Conservation (phyloP, 2,797 vertebrate species). For the Sebastolobus altivelis region DNA sequence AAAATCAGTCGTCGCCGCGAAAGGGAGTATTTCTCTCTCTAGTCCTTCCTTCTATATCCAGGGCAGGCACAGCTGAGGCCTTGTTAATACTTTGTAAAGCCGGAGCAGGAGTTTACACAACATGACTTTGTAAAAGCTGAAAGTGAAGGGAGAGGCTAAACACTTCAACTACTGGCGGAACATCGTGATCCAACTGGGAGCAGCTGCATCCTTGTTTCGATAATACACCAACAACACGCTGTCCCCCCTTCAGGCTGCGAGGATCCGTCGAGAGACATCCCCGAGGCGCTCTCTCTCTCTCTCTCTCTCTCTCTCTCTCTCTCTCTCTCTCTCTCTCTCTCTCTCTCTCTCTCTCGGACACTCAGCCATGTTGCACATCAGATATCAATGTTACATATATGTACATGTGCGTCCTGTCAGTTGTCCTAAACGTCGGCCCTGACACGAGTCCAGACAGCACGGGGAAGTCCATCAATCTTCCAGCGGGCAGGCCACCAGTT, state of each 20-base stretch:
- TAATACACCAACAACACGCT: constrained; percentile 42
- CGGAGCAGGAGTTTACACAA: constrained; percentile 58
- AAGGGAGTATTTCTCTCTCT: neutral
- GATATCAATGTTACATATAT: neutral
- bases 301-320: neutral
- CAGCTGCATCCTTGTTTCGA: constrained; percentile 69
- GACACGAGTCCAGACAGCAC: constrained; percentile 32
- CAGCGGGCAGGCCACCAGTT: constrained; percentile 16
- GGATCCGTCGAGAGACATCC: constrained; percentile 41
- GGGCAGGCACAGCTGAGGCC: constrained; percentile 32
- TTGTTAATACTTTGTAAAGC: constrained; percentile 46
- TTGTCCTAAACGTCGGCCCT: constrained; percentile 5
- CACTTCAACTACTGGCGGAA: constrained; percentile 65
- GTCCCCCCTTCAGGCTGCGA: constrained; percentile 6
- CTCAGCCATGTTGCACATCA: constrained; percentile 13
- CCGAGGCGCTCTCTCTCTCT: neutral
- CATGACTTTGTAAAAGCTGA: constrained; percentile 46
- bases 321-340: neutral
- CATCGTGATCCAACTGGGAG: constrained; percentile 66
- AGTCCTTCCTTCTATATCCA: neutral
- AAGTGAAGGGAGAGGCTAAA: constrained; percentile 58
- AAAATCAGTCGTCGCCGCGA: neutral
- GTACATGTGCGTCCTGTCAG: constrained; percentile 15
- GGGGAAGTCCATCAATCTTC: constrained; percentile 59
- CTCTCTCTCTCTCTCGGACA: neutral